Evolutionary conservation across 2,888 invertebrate species (phyloP).

Genomic region (Drosophila paramelanica): DNA sequence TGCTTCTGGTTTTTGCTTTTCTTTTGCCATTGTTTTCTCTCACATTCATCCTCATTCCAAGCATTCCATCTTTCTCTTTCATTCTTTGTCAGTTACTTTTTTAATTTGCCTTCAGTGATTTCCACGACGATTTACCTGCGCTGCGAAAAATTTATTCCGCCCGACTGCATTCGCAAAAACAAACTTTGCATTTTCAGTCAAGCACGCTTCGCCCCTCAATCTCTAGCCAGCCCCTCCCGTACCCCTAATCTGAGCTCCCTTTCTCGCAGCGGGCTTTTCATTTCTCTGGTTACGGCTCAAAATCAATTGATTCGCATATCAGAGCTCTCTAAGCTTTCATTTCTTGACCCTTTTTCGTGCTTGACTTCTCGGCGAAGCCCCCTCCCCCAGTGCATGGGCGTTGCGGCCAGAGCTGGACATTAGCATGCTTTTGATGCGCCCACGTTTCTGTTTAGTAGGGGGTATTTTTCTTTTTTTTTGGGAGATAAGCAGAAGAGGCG

Average conservation of each 20-base stretch:
- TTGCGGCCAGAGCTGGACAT: slow-evolving; percentile 69
- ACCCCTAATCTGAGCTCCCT: background rate
- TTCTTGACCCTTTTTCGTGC: slow-evolving; percentile 80
- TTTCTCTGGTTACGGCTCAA: slow-evolving; percentile 60
- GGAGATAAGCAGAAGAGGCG: slow-evolving; percentile 62
- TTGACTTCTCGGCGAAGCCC: slow-evolving; percentile 65
- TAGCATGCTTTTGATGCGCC: slow-evolving; percentile 79
- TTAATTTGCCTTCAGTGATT: slow-evolving; percentile 78
- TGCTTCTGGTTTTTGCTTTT: slow-evolving; percentile 6
- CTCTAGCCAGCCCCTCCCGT: background rate
- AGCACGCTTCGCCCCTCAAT: no score
- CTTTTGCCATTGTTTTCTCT: slow-evolving; percentile 13
- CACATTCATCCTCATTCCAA: slow-evolving; percentile 8
- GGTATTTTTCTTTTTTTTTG: slow-evolving; percentile 37
- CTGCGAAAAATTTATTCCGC: slow-evolving; percentile 76
- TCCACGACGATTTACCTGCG: slow-evolving; percentile 78
- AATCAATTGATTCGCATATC: slow-evolving; percentile 80
- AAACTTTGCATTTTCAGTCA: slow-evolving; percentile 57
- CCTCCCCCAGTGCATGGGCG: slow-evolving; percentile 26
- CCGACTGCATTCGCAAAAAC: slow-evolving; percentile 76
- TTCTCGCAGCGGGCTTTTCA: slow-evolving; percentile 11
- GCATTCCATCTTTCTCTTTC: background rate
- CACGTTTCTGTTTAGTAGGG: slow-evolving; percentile 14
- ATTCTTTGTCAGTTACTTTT: slow-evolving; percentile 45
- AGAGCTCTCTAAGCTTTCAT: slow-evolving; percentile 62